Percentiles rank a stretch among this genome's conserved stretches.
phyloP scores from a whole-genome alignment of 2,113 vertebrate species.

The Physeter macrocephalus region DNA sequence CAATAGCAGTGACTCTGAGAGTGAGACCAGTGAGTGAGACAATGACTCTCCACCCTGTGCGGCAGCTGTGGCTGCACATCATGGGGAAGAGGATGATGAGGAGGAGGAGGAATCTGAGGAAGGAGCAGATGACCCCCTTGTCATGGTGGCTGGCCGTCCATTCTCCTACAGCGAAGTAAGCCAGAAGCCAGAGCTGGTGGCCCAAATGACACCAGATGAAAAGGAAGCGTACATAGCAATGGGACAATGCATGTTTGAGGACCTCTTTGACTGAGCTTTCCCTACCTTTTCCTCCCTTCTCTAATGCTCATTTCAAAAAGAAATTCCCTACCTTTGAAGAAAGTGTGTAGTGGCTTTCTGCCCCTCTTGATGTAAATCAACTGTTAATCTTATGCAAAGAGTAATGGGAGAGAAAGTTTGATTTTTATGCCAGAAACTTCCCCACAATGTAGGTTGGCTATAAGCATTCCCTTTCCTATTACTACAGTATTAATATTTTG shows the following conservation, averaged over 20 bases:
- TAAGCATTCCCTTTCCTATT: slow-evolving; percentile 4
- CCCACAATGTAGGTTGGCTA: not conserved
- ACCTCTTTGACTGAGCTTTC: slow-evolving; percentile 91
- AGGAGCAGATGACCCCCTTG: slow-evolving; percentile 89
- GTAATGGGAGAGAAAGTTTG: not conserved
- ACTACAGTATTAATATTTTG: slow-evolving; percentile 47
- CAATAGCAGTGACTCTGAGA: slow-evolving; percentile 94
- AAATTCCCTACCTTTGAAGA: slow-evolving; percentile 49
- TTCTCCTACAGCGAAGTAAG: slow-evolving; percentile 93
- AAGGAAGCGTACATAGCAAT: slow-evolving; percentile 98
- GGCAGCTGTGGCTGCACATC: not conserved
- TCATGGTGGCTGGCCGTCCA: slow-evolving; percentile 89
- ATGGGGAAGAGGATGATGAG: slow-evolving; percentile 81
- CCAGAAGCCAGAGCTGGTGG: slow-evolving; percentile 93
- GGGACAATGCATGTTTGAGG: slow-evolving; percentile 94
- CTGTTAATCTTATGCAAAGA: slow-evolving; percentile 46
- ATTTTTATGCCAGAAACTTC: slow-evolving; percentile 59
- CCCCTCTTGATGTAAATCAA: not conserved
- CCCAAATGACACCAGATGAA: slow-evolving; percentile 94
- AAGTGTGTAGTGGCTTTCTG: slow-evolving; percentile 13
- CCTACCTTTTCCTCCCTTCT: not conserved
- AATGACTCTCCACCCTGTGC: slow-evolving; percentile 84
- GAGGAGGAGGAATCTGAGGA: slow-evolving; percentile 96
- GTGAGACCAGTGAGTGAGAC: slow-evolving; percentile 97
- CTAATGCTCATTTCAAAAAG: slow-evolving; percentile 57